phyloP scores from a whole-genome alignment of 2,113 vertebrate species.

The Anarhynchus alexandrinus region DNA sequence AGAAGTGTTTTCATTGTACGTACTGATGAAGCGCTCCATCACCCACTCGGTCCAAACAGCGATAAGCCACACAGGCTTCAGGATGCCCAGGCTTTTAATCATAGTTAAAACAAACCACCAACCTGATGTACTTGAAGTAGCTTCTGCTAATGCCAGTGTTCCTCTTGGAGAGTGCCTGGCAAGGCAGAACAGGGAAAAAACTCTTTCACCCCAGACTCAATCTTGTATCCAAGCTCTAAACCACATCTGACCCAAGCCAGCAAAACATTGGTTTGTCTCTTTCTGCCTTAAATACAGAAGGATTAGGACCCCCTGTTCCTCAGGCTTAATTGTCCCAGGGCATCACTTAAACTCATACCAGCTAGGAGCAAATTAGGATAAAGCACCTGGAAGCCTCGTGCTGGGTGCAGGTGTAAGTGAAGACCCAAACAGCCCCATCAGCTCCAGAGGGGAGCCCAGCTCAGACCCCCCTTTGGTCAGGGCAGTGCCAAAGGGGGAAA shows the following conservation, averaged over 20 bases:
- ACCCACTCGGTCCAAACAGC: neutral
- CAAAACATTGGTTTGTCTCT: accelerated
- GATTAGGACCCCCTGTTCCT: neutral
- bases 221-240: neutral
- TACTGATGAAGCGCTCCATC: neutral
- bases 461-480: accelerated
- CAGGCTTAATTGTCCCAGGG: neutral
- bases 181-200: neutral
- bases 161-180: neutral
- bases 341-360: neutral
- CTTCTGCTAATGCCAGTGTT: accelerated
- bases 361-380: neutral
- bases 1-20: neutral
- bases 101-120: neutral
- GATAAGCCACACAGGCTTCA: neutral
- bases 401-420: neutral
- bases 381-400: neutral
- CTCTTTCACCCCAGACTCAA: neutral
- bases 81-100: neutral
- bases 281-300: neutral
- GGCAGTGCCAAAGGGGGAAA: neutral
- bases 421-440: neutral
- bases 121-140: neutral
- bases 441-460: neutral
- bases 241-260: accelerated